These are phyloP conservation scores for Lycaon pictus DNA, from an alignment of 2,113 vertebrate genomes.

Conservation along the genomic window DNA sequence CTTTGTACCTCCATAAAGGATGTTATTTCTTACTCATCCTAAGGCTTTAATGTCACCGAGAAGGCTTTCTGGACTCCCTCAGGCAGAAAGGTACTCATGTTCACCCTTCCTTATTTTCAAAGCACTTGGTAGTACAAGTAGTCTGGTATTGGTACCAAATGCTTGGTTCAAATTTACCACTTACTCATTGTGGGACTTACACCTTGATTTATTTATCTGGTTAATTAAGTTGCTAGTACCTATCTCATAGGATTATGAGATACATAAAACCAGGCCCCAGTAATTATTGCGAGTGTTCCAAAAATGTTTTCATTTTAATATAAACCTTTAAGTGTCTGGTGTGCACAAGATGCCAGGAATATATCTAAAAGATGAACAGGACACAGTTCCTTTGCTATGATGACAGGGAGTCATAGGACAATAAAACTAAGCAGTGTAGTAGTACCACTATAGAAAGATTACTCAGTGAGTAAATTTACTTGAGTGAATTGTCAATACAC, in stretches of 20 bases:
- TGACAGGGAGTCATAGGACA: not conserved
- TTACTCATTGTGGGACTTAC: not conserved
- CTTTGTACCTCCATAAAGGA: not conserved
- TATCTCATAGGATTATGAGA: not conserved
- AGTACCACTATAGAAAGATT: not conserved
- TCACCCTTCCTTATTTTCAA: not conserved
- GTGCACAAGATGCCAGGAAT: not conserved
- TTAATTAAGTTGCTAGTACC: not conserved
- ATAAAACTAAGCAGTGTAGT: not conserved
- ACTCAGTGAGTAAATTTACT: not conserved
- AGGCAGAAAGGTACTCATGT: not conserved
- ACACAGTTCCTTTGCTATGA: not conserved
- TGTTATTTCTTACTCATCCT: not conserved
- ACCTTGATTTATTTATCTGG: not conserved
- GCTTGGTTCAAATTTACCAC: not conserved
- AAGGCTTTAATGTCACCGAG: not conserved
- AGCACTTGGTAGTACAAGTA: not conserved
- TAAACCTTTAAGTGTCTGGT: not conserved
- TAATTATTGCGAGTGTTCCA: not conserved
- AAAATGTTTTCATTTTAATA: not conserved
- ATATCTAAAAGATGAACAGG: not conserved
- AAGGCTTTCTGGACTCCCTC: not conserved
- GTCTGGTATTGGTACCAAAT: not conserved
- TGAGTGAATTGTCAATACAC: not conserved
- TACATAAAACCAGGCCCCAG: not conserved